Evolutionary conservation across 2,113 vertebrate genomes (phyloP), one percentile per base, ranked within the genome.

Genomic region (Lepus timidus): DNA sequence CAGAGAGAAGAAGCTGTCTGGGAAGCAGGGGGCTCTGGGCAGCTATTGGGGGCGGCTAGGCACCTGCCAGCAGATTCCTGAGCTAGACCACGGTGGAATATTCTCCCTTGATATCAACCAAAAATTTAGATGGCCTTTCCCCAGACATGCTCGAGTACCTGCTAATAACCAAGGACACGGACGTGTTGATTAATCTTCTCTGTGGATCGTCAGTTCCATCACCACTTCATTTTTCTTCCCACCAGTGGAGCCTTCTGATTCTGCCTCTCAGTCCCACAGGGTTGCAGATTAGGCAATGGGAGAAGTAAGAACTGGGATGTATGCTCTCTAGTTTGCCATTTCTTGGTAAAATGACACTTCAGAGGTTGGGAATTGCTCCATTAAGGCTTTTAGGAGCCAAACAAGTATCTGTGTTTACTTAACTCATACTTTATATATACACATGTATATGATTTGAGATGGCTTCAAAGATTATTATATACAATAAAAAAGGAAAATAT

Each of bases 401-500:
- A 23, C 61, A 74, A 58, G 62, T 61, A 12, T 88, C n/a, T 85
- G 0, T 82, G 33, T 76, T 31, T 75, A 44, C 65, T 51, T 89
- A 61, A 70, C 44, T 52, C 73, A 12, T 3, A 17, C 29, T 81
- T 83, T 31, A 68, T 55, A 31, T 4, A 71, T 19, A 91, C 39
- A 74, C 52, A 68, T 88, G 49, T 51, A 51, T 79, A 52, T 76
- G 36, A 78, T 85, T 92, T 88, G 55, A 88, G 49, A 76, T 68
- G 23, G 29, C 33, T 81, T 90, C 49, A 85, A 78, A 95, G 85
- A 74, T 73, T 52, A 33, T 64, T 52, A 33, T 64, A 19, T 44
- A 29, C 22, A 83, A 31, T 65, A 76, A 92, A 93, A 94, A 20
- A 39, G 52, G 82, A 79, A 82, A 61, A 31, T 68, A 20, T 16